These are phyloP conservation scores for Poeciliopsis prolifica DNA, from an alignment of 2,113 vertebrate genomes.

Conservation along the genomic window DNA sequence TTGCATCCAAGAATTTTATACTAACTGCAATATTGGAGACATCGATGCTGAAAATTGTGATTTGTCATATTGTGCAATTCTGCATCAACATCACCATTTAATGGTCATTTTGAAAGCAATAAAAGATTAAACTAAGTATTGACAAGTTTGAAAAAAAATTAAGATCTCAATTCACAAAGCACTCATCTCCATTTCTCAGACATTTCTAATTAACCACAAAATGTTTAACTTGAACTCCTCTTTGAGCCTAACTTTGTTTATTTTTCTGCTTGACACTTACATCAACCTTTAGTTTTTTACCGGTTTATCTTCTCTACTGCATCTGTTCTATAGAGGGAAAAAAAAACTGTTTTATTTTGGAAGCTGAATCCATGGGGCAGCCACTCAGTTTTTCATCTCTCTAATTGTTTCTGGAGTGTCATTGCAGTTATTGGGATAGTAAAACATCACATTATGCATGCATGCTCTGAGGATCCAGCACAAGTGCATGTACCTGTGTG, in stretches of 20 bases:
- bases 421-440: constrained; percentile 4
- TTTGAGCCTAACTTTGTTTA: neutral
- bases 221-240: neutral
- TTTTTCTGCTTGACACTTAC: neutral
- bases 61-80: too few relatives aligned
- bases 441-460: constrained; percentile 10
- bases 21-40: too few relatives aligned
- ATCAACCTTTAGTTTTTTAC: neutral
- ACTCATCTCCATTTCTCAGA: neutral
- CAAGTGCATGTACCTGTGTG: constrained; percentile 25
- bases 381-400: constrained; percentile 15
- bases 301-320: neutral
- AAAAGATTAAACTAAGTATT: too few relatives aligned
- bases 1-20: too few relatives aligned
- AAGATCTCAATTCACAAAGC: neutral
- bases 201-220: neutral
- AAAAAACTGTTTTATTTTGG: neutral
- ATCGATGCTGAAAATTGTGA: too few relatives aligned
- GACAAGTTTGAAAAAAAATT: too few relatives aligned
- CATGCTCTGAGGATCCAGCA: constrained; percentile 1
- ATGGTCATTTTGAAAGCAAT: too few relatives aligned
- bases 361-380: neutral
- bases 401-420: neutral
- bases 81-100: too few relatives aligned
- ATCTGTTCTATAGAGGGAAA: neutral